phyloP scores from a whole-genome alignment of 1,140 invertebrate genomes.

The Brachionus paranguensis region DNA sequence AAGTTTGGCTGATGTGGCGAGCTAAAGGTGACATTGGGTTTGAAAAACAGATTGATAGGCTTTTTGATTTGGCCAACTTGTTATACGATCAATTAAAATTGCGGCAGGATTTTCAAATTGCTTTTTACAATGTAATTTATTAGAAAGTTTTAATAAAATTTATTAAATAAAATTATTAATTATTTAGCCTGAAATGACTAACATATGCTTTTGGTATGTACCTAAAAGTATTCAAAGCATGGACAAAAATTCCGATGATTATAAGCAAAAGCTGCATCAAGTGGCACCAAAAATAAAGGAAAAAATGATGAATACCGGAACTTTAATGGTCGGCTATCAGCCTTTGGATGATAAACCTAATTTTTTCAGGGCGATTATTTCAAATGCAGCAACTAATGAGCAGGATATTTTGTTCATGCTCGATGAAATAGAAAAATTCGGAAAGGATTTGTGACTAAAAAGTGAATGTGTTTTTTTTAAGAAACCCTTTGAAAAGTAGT shows the following conservation, averaged over 20 bases:
- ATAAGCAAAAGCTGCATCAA: slow-evolving; percentile 75
- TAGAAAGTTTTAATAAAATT: background rate
- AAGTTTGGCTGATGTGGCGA: slow-evolving; percentile 93
- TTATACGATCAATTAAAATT: slow-evolving; percentile 9
- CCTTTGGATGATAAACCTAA: slow-evolving; percentile 83
- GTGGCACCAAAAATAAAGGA: slow-evolving; percentile 87
- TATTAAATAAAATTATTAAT: background rate
- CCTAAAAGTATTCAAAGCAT: slow-evolving; percentile 74
- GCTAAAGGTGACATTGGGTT: slow-evolving; percentile 51
- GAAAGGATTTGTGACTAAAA: slow-evolving; percentile 65
- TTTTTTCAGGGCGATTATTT: slow-evolving; percentile 97
- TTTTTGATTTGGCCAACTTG: slow-evolving; percentile 46
- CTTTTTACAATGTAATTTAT: background rate
- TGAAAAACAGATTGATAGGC: slow-evolving; percentile 49
- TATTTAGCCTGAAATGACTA: slow-evolving; percentile 80
- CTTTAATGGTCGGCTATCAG: slow-evolving; percentile 94
- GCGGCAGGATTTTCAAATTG: background rate
- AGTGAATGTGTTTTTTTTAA: background rate
- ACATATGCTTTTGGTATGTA: slow-evolving; percentile 97
- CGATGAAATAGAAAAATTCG: slow-evolving; percentile 81
- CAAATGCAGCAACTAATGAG: slow-evolving; percentile 80
- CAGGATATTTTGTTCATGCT: slow-evolving; percentile 84
- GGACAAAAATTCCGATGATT: slow-evolving; percentile 64
- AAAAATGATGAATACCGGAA: slow-evolving; percentile 92
- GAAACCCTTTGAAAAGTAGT: background rate